Percentiles rank a stretch among this genome's conserved stretches.
These are phyloP conservation scores for Torymus auratus DNA, from an alignment of 2,888 invertebrate species.

Conservation along the genomic window DNA sequence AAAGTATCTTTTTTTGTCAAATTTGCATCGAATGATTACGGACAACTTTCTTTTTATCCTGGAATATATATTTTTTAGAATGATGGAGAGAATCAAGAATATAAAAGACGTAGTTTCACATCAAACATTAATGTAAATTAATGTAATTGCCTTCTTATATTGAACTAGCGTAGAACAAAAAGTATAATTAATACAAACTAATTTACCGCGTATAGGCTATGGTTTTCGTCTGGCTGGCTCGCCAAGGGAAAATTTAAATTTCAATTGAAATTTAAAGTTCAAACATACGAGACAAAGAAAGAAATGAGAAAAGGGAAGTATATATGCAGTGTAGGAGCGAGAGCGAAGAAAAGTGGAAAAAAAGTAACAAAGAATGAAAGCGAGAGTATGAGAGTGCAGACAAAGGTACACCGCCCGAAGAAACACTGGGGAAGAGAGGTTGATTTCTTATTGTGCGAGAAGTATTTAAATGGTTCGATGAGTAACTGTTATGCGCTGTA, in stretches of 20 bases:
- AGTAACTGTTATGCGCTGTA: constrained; percentile 9
- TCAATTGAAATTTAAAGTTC: constrained; percentile 46
- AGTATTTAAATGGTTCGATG: constrained; percentile 10
- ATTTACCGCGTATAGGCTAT: no score
- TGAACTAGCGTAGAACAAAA: no score
- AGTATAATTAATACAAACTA: no score
- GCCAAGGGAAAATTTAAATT: constrained; percentile 39
- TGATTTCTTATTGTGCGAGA: constrained; percentile 14
- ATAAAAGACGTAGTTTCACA: no score
- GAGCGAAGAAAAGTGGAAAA: background rate
- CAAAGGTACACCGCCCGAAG: constrained; percentile 11
- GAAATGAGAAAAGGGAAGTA: background rate
- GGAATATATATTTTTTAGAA: no score
- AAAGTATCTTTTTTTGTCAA: no score
- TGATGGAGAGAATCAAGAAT: no score
- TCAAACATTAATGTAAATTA: no score
- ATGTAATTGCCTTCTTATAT: no score
- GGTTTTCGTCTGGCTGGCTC: background rate
- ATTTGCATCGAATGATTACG: no score
- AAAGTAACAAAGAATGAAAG: constrained; percentile 7
- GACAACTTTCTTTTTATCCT: no score
- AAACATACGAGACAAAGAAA: background rate
- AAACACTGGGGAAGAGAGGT: background rate
- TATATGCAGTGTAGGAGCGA: background rate
- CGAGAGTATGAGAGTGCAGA: background rate